phyloP scores from a whole-genome alignment of 2,113 vertebrate species.

The Gadus macrocephalus region DNA sequence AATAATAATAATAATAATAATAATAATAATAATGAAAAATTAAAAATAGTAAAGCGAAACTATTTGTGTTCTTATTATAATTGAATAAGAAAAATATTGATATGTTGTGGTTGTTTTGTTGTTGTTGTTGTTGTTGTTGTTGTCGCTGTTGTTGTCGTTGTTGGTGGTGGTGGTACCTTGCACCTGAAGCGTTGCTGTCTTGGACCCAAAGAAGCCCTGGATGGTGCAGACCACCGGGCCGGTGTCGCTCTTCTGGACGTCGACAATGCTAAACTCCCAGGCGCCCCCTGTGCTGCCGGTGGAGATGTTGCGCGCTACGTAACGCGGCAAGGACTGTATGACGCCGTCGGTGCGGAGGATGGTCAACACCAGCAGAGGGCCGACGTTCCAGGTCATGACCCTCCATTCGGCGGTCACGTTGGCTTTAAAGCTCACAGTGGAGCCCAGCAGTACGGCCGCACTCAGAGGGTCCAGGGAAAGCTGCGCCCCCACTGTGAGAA shows the following conservation, averaged over 20 bases:
- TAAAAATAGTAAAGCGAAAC: too few species aligned
- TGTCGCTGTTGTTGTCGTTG: too few species aligned
- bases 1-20: too few species aligned
- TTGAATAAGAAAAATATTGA: too few species aligned
- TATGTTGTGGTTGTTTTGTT: too few species aligned
- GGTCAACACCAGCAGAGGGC: conserved; percentile 11
- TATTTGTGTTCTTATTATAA: too few species aligned
- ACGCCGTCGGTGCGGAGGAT: rapidly evolving
- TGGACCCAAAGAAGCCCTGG: background rate
- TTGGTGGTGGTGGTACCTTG: conserved; percentile 53
- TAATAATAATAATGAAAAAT: too few species aligned
- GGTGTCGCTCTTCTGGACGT: conserved; percentile 5
- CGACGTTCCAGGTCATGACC: conserved; percentile 46
- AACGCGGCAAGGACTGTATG: background rate
- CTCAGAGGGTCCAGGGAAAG: conserved; percentile 49
- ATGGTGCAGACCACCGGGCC: conserved; percentile 52
- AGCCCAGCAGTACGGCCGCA: conserved; percentile 36
- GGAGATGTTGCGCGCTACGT: conserved; percentile 38
- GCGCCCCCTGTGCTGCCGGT: background rate
- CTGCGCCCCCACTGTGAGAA: conserved; percentile 23
- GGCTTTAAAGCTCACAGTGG: conserved; percentile 49
- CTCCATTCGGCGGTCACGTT: conserved; percentile 8
- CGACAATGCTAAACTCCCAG: conserved; percentile 57
- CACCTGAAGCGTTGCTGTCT: conserved; percentile 44
- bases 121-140: too few species aligned